Evolutionary conservation across 2,797 vertebrate genomes (phyloP).

Genomic region (Molossus alvarezi): DNA sequence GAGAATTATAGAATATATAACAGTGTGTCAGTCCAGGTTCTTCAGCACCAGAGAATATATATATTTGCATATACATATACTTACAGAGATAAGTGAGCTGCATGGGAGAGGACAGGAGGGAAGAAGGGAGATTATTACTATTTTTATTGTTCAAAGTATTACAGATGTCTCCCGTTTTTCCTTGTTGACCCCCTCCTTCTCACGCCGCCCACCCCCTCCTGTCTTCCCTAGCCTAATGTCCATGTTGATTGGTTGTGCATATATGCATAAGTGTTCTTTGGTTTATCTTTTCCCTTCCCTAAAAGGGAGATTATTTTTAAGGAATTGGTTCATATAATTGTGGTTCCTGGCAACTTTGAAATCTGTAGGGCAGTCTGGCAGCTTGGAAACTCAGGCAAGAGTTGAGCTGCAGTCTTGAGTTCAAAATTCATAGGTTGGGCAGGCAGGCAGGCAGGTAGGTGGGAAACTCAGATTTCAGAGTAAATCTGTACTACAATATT

Average conservation of each 20-base stretch:
- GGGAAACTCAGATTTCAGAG: background rate
- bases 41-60: background rate
- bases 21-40: background rate
- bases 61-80: background rate
- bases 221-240: no score
- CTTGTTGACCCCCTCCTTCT: no score
- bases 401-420: background rate
- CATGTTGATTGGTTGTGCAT: no score
- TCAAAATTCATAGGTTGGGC: background rate
- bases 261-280: no score
- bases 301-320: background rate
- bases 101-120: background rate
- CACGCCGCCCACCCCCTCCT: no score
- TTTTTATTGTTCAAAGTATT: no score
- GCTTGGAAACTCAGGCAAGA: background rate
- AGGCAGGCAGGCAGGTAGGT: background rate
- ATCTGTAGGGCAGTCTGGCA: background rate
- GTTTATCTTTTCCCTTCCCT: no score
- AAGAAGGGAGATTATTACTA: background rate
- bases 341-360: background rate
- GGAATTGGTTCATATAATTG: background rate
- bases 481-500: background rate
- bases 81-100: background rate
- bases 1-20: constrained; percentile 8
- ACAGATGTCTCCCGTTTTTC: no score